Evolutionary conservation across 30 jellyfish, hydroid and myxozoan genomes (phyloP).

Genomic region (Aurelia sp.): DNA sequence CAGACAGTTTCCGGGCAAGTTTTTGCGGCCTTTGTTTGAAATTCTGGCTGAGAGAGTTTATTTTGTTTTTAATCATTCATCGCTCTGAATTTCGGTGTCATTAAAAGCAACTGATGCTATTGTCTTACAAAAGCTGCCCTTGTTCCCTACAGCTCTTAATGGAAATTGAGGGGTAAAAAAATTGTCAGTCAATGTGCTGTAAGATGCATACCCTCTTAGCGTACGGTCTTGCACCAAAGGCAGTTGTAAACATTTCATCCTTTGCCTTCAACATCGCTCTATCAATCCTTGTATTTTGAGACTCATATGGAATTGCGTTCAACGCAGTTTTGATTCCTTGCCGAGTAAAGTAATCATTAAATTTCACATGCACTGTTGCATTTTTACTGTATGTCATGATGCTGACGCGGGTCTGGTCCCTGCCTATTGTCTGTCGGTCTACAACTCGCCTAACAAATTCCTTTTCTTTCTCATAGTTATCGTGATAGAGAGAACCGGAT

Average conservation of each 20-base stretch:
- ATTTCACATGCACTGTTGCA: slow-evolving; percentile 69
- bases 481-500: slow-evolving; percentile 75
- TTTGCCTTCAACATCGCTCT: slow-evolving; percentile 75
- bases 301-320: slow-evolving; percentile 73
- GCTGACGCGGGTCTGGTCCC: slow-evolving; percentile 63
- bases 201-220: slow-evolving; percentile 72
- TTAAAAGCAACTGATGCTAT: too few species aligned
- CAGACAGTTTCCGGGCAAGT: too few species aligned
- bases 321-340: slow-evolving; percentile 53
- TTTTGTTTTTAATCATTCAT: too few species aligned
- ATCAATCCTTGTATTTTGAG: slow-evolving; percentile 82
- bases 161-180: too few species aligned
- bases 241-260: slow-evolving; percentile 44
- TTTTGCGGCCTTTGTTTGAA: too few species aligned
- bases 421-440: slow-evolving; percentile 51
- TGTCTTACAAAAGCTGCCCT: too few species aligned
- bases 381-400: slow-evolving; percentile 79
- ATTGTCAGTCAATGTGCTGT: too few species aligned
- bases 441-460: slow-evolving; percentile 75
- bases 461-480: slow-evolving; percentile 68
- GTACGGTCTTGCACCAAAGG: slow-evolving; percentile 86
- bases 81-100: too few species aligned
- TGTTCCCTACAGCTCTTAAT: too few species aligned
- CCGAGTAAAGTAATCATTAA: slow-evolving; percentile 47
- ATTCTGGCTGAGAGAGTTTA: too few species aligned